Percentiles rank a stretch among this genome's conserved stretches.
These are phyloP conservation scores for Ochropacha duplaris DNA, from an alignment of 2,888 invertebrate genomes.

Conservation along the genomic window DNA sequence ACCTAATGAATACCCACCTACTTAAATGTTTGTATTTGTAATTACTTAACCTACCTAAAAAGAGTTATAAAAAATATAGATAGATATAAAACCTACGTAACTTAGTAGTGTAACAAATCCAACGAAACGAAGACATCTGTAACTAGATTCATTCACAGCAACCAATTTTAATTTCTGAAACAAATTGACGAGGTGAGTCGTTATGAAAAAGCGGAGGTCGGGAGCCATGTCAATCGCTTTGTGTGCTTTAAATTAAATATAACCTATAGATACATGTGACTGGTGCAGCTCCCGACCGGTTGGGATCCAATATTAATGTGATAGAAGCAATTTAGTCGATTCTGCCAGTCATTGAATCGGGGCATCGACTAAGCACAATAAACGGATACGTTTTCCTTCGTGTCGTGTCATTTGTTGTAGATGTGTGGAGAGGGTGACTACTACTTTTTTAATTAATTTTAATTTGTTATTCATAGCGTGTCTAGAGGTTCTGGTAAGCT, in stretches of 20 bases:
- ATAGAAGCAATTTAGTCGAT: slow-evolving; percentile 70
- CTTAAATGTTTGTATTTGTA: no score
- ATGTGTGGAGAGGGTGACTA: slow-evolving; percentile 36
- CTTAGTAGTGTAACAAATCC: slow-evolving; percentile 30
- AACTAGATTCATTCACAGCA: slow-evolving; percentile 45
- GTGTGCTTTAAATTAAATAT: slow-evolving; percentile 79
- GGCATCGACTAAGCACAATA: slow-evolving; percentile 41
- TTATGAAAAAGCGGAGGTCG: slow-evolving; percentile 65
- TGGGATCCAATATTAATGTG: slow-evolving; percentile 63
- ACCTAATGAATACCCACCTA: no score
- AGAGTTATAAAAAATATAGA: not conserved
- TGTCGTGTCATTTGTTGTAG: slow-evolving; percentile 51
- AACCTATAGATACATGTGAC: slow-evolving; percentile 62
- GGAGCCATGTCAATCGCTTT: slow-evolving; percentile 75
- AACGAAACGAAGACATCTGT: slow-evolving; percentile 27
- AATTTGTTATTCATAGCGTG: not conserved
- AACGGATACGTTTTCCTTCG: slow-evolving; percentile 44
- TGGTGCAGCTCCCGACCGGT: slow-evolving; percentile 46
- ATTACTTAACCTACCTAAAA: no score
- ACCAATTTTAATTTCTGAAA: slow-evolving; percentile 53
- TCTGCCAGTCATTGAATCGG: slow-evolving; percentile 70
- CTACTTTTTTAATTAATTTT: slow-evolving; percentile 26
- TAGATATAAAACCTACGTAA: no score
- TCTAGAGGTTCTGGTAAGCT: not conserved
- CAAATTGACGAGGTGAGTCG: slow-evolving; percentile 56